A percentile compares a stretch with the other conserved stretches of the same genome.
Evolutionary conservation across 2,113 vertebrate genomes (phyloP).

Genomic region (Cathartes aura): DNA sequence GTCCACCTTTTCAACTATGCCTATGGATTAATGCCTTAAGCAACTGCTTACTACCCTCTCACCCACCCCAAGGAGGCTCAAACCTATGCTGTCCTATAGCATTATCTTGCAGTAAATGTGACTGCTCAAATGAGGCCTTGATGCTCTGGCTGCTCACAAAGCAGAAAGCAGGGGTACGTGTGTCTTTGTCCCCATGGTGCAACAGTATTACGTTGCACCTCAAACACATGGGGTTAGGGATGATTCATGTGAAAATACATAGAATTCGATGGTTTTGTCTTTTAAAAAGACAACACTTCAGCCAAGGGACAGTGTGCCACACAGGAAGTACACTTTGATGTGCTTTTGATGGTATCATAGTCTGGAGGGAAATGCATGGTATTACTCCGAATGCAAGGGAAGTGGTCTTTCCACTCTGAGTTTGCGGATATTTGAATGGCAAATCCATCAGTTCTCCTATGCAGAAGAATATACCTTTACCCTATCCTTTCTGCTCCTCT

Average conservation of each 20-base stretch:
- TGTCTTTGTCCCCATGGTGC: background rate
- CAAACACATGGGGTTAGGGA: fast-evolving
- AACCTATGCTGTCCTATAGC: fast-evolving
- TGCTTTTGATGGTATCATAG: background rate
- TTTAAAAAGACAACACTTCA: background rate
- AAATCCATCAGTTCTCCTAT: background rate
- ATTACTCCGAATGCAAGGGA: background rate
- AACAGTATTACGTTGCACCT: background rate
- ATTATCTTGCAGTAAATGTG: background rate
- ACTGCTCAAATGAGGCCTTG: background rate
- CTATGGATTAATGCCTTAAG: background rate
- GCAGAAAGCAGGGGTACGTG: background rate
- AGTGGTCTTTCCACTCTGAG: background rate
- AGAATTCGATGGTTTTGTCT: background rate
- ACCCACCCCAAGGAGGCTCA: background rate
- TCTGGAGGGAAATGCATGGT: background rate
- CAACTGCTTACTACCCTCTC: background rate
- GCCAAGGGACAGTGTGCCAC: background rate
- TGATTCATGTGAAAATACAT: background rate
- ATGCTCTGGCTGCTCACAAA: background rate
- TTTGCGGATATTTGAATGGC: background rate
- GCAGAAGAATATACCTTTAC: background rate
- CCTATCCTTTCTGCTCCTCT: background rate
- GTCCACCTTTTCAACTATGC: background rate
- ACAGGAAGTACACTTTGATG: background rate